These are phyloP conservation scores for Benthosema pterotum DNA, from an alignment of 2,797 vertebrate species.

Conservation along the genomic window DNA sequence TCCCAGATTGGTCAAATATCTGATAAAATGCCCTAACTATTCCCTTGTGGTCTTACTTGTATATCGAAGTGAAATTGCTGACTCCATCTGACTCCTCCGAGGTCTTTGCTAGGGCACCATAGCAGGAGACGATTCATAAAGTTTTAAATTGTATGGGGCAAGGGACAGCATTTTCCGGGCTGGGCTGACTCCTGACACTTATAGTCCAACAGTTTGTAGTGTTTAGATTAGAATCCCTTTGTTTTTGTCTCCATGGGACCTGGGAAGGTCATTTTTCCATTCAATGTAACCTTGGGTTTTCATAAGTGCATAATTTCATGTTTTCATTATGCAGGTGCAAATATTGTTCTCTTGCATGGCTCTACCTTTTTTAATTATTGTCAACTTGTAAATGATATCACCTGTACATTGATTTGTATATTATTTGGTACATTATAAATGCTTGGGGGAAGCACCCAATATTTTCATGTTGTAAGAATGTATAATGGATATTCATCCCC, in stretches of 20 bases:
- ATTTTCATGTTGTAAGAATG: slow-evolving; percentile 49
- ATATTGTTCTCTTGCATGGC: slow-evolving; percentile 34
- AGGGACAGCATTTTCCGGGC: slow-evolving; percentile 6
- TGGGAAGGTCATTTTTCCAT: slow-evolving; percentile 14
- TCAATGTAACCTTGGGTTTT: slow-evolving; percentile 6
- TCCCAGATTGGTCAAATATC: too few relatives aligned
- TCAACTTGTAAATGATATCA: slow-evolving; percentile 43
- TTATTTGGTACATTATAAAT: slow-evolving; percentile 42
- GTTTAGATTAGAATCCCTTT: slow-evolving; percentile 12
- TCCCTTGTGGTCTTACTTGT: background rate
- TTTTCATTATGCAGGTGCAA: slow-evolving; percentile 54
- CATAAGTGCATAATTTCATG: slow-evolving; percentile 9
- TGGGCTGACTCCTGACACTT: background rate
- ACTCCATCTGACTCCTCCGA: background rate
- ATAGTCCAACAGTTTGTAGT: slow-evolving; percentile 25
- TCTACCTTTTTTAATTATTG: slow-evolving; percentile 42
- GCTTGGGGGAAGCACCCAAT: slow-evolving; percentile 32
- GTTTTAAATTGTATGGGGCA: slow-evolving; percentile 22
- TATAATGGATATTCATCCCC: slow-evolving; percentile 29
- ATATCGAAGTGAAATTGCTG: slow-evolving; percentile 7
- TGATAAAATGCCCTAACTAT: too few relatives aligned
- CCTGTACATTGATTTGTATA: slow-evolving; percentile 51
- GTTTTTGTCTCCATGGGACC: slow-evolving; percentile 3
- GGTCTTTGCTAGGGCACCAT: background rate
- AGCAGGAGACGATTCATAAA: slow-evolving; percentile 1